phyloP scores from a whole-genome alignment of 2,888 invertebrate genomes.

The Diaphora mendica region DNA sequence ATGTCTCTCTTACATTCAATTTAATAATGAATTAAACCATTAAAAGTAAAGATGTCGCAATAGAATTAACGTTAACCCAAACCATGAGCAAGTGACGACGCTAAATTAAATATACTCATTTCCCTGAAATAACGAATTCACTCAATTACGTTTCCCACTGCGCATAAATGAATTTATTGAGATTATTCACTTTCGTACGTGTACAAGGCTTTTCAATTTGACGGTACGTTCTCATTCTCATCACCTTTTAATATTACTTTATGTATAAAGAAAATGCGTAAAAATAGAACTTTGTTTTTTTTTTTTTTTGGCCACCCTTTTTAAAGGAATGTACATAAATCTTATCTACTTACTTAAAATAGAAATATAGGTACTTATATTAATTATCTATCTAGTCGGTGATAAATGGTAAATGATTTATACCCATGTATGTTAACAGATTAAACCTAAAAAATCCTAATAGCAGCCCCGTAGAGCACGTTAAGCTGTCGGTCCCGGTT shows the following conservation, averaged over 20 bases:
- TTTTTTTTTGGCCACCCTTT: too few species aligned
- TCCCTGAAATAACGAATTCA: conserved; percentile 28
- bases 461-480: too few species aligned
- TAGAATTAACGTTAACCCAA: background rate
- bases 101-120: conserved; percentile 21
- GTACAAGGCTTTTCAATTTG: conserved; percentile 10
- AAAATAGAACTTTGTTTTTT: background rate
- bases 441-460: too few species aligned
- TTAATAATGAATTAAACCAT: background rate
- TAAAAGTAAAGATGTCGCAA: background rate
- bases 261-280: background rate
- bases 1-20: too few species aligned
- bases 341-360: too few species aligned
- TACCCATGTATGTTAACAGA: too few species aligned
- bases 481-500: too few species aligned
- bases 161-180: conserved; percentile 19
- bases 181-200: conserved; percentile 15
- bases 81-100: background rate
- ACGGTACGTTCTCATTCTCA: background rate
- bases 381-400: too few species aligned
- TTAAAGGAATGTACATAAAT: too few species aligned
- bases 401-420: too few species aligned
- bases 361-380: too few species aligned
- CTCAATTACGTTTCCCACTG: conserved; percentile 22
- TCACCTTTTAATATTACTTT: background rate